These are phyloP conservation scores for Acleris laterana DNA, from an alignment of 2,888 invertebrate species.

Conservation along the genomic window DNA sequence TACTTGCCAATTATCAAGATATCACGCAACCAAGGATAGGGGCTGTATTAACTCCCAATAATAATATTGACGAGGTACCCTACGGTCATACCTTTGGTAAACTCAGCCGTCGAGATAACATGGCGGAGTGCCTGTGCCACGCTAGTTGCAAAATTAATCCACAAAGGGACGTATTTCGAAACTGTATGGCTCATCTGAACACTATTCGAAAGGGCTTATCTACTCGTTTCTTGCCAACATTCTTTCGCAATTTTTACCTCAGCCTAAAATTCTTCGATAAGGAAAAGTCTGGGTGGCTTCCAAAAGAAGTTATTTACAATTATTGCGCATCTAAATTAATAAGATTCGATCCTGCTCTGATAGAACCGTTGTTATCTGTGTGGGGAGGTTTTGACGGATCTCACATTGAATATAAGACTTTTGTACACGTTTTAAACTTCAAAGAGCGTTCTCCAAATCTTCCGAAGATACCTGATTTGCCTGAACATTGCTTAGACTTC, in stretches of 20 bases:
- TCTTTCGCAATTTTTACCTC: slow-evolving; percentile 62
- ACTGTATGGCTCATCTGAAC: slow-evolving; percentile 78
- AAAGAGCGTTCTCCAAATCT: slow-evolving; percentile 68
- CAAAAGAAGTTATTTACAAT: slow-evolving; percentile 72
- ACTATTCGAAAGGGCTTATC: slow-evolving; percentile 63
- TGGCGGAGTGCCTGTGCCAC: slow-evolving; percentile 75
- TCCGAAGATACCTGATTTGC: slow-evolving; percentile 68
- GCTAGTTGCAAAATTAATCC: slow-evolving; percentile 62
- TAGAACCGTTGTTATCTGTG: slow-evolving; percentile 75
- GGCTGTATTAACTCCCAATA: slow-evolving; percentile 72
- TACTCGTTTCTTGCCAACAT: slow-evolving; percentile 58
- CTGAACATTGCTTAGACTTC: slow-evolving; percentile 63
- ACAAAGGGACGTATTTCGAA: slow-evolving; percentile 65
- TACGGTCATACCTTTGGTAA: slow-evolving; percentile 76
- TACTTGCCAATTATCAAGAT: slow-evolving; percentile 70
- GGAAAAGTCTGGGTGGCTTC: slow-evolving; percentile 74
- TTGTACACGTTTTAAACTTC: slow-evolving; percentile 76
- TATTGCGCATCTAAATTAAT: slow-evolving; percentile 70
- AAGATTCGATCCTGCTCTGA: slow-evolving; percentile 69
- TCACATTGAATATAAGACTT: slow-evolving; percentile 76
- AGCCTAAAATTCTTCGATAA: slow-evolving; percentile 64
- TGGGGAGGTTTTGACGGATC: slow-evolving; percentile 77
- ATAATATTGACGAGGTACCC: slow-evolving; percentile 75
- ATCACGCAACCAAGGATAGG: slow-evolving; percentile 65
- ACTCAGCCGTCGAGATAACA: slow-evolving; percentile 66